Conservation (phyloP, 2,797 vertebrate genomes). For the Dermochelys coriacea region DNA sequence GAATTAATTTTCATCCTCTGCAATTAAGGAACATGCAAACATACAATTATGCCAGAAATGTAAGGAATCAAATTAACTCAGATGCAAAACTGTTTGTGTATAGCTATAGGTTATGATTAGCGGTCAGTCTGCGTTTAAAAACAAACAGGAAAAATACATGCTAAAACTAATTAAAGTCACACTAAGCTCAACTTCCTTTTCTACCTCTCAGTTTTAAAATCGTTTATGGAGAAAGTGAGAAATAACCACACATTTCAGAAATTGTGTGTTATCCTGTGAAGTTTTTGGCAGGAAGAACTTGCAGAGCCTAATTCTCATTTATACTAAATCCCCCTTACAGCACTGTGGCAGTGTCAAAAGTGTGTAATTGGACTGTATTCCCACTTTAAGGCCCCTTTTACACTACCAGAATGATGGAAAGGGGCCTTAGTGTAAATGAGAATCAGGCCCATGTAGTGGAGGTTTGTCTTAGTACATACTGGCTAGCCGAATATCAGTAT, state of each 20-base stretch:
- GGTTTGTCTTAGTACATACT: constrained; percentile 8
- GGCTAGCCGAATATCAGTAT: not conserved
- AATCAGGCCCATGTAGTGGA: constrained; percentile 11
- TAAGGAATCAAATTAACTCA: constrained; percentile 13
- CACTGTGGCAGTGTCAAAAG: not conserved
- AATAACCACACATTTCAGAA: not conserved
- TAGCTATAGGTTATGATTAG: constrained; percentile 60
- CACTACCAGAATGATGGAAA: not conserved
- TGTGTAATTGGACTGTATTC: not conserved
- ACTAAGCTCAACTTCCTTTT: not conserved
- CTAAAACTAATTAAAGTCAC: constrained; percentile 40
- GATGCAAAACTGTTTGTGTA: constrained; percentile 14
- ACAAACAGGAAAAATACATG: constrained; percentile 26
- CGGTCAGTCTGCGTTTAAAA: constrained; percentile 46
- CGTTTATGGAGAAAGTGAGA: not conserved
- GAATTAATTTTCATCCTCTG: not conserved
- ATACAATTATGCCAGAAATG: constrained; percentile 59
- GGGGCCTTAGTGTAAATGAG: not conserved
- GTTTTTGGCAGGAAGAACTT: not conserved
- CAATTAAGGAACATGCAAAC: constrained; percentile 31
- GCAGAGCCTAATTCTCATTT: not conserved
- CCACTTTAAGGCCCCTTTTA: not conserved
- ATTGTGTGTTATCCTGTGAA: not conserved
- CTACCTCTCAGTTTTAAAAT: not conserved
- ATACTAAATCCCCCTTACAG: not conserved